Conservation (phyloP, 2,888 invertebrate species). For the Epinotia nisella region DNA sequence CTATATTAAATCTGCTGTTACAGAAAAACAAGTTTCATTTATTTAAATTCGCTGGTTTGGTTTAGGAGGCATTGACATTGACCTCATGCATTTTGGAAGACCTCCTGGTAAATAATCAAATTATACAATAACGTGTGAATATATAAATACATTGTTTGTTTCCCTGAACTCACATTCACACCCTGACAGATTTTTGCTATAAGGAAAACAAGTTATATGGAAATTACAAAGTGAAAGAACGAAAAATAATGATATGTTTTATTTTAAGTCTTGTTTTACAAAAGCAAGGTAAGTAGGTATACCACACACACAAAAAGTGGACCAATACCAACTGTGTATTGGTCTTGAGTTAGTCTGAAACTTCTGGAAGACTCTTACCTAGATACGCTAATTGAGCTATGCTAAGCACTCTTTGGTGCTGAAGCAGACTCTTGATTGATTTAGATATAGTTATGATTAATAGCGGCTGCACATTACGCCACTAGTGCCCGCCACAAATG, state of each 20-base stretch:
- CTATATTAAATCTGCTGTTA: constrained; percentile 3
- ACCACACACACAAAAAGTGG: no score
- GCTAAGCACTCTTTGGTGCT: no score
- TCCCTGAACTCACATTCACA: constrained; percentile 20
- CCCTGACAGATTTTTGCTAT: neutral
- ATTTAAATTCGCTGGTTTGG: constrained; percentile 31
- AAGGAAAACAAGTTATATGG: constrained; percentile 1
- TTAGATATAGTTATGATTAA: no score
- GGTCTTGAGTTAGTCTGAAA: no score
- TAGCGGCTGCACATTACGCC: no score
- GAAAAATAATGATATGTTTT: neutral
- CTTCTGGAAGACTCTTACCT: no score
- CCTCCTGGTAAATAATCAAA: constrained; percentile 52
- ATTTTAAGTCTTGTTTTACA: no score
- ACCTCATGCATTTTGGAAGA: constrained; percentile 59
- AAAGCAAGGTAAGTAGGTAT: no score
- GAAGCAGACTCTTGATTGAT: no score
- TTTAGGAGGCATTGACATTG: constrained; percentile 54
- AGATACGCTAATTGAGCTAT: no score
- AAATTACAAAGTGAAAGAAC: neutral
- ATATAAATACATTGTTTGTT: constrained; percentile 19
- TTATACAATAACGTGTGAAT: constrained; percentile 50
- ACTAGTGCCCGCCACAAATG: no score
- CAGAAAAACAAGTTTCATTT: constrained; percentile 41
- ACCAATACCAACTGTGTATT: no score